Percentiles rank a stretch among this genome's conserved stretches.
Conservation (phyloP, 2,797 vertebrate species). For the Limosa lapponica region DNA sequence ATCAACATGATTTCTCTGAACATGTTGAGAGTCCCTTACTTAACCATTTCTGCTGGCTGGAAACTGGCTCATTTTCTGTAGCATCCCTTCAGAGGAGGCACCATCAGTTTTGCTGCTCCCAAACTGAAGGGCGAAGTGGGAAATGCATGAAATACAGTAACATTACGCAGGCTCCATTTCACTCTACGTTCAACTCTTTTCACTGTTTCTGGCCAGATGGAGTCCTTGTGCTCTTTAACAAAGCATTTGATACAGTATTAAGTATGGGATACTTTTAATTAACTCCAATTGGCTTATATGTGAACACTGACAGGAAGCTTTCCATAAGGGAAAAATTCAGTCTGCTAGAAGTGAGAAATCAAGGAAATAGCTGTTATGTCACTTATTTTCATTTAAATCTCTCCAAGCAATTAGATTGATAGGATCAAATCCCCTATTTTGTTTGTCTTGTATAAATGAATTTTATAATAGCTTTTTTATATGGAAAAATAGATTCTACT, state of each 20-base stretch:
- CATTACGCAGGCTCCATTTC: not conserved
- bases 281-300: not conserved
- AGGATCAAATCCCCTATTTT: not conserved
- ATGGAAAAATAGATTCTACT: not conserved
- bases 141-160: not conserved
- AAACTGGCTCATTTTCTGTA: not conserved
- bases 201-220: not conserved
- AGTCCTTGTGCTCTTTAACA: not conserved
- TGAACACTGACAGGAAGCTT: not conserved
- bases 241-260: not conserved
- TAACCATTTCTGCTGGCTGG: not conserved
- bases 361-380: not conserved
- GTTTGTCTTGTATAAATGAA: not conserved
- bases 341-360: not conserved
- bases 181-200: not conserved
- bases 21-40: not conserved
- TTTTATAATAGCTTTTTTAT: not conserved
- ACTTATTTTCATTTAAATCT: not conserved
- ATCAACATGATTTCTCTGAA: not conserved
- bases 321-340: not conserved
- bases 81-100: not conserved
- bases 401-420: not conserved
- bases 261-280: not conserved
- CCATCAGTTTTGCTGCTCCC: not conserved
- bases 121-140: not conserved